phyloP scores from a whole-genome alignment of 2,888 invertebrate genomes.

The Auanema sp. region DNA sequence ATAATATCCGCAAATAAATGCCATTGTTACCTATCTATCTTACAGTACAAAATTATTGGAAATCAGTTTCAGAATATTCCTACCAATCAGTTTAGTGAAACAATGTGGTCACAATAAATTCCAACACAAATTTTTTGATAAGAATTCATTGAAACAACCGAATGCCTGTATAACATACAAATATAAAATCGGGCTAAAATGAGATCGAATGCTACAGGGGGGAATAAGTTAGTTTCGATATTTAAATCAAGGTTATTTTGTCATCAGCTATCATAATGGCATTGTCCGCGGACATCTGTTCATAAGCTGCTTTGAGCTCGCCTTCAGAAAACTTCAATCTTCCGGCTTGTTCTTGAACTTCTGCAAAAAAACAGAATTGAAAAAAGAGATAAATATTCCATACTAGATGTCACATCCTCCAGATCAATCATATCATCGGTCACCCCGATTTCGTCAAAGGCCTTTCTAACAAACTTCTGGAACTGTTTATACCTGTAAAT shows the following conservation, averaged over 20 bases:
- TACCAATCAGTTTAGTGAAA: too few relatives aligned
- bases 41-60: too few relatives aligned
- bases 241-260: slow-evolving; percentile 48
- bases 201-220: background rate
- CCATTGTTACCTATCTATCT: too few relatives aligned
- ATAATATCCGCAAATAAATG: too few relatives aligned
- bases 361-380: slow-evolving; percentile 20
- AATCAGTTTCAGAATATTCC: too few relatives aligned
- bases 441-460: slow-evolving; percentile 49
- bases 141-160: too few relatives aligned
- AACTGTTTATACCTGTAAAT: slow-evolving; percentile 48
- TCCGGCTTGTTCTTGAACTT: slow-evolving; percentile 45
- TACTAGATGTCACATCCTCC: slow-evolving; percentile 33
- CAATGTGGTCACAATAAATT: too few relatives aligned
- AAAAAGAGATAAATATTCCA: slow-evolving; percentile 5
- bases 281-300: slow-evolving; percentile 54
- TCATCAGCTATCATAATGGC: slow-evolving; percentile 54
- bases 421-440: slow-evolving; percentile 45
- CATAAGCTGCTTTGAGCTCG: slow-evolving; percentile 55
- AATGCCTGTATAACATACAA: too few relatives aligned
- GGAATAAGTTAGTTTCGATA: background rate
- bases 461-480: slow-evolving; percentile 51
- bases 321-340: slow-evolving; percentile 43
- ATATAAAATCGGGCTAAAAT: too few relatives aligned
- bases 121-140: too few relatives aligned